Evolutionary conservation across 2,113 vertebrate genomes (phyloP), one percentile per base, ranked within the genome.

Genomic region (Macquaria ambigua): DNA sequence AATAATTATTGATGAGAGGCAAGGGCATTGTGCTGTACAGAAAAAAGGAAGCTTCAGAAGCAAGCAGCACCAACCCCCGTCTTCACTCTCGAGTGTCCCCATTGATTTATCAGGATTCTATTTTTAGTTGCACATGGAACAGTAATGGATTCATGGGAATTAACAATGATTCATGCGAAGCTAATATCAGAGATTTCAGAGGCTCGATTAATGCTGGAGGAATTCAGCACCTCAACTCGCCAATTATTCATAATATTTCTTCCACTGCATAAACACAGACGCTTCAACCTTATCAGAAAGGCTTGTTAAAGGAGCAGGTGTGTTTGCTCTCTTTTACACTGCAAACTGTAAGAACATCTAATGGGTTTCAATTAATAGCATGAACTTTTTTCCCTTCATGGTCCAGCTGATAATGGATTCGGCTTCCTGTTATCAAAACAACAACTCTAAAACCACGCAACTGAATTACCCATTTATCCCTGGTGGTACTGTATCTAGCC

Each of bases 61-160:
- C 79, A 50, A 59, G 86, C 84, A 58, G 75, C 72, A 39, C 83
- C 84, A 48, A 46, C 55, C 84, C 77, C 87, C 82, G 59, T 89
- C 89, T 85, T 88, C 90, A 84, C 82, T 93, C 90, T 80, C 46
- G 28, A 89, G 83, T 79, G 92, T 91, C 91, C 89, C 89, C 87
- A 92, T 92, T 92, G 90, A 93, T 93, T 93, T 89, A 93, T 92
- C 91, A 88, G 85, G 67, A 80, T 68, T 86, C 92, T 93, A 93
- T 94, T 93, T 94, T 90, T 93, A 93, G 92, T 87, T 83, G 86
- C 87, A 86, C 85, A 64, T 74, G 91, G 84, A 94, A 85, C 83
- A 79, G 92, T 89, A 91, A 89, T 86, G 89, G 86, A 91, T 93
- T 93, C 77, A 81, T 82, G 85, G 90, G 91, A 93, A 92, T 93